phyloP scores from a whole-genome alignment of 2,888 invertebrate genomes.

The Tachina grossa region DNA sequence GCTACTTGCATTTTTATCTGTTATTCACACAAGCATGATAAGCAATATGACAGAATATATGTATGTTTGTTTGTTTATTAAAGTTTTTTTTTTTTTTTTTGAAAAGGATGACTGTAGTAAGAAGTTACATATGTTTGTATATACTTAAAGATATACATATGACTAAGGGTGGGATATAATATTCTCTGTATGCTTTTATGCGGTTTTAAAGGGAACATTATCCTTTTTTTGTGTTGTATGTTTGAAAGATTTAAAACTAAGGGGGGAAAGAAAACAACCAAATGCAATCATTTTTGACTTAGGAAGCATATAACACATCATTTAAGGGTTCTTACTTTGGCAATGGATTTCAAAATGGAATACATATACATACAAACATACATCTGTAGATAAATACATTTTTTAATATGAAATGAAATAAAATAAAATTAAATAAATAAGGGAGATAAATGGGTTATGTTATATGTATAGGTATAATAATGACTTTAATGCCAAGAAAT shows the following conservation, averaged over 20 bases:
- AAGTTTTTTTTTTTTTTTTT: conserved; percentile 1
- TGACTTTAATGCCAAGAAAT: neutral
- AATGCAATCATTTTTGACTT: conserved; percentile 60
- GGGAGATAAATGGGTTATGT: neutral
- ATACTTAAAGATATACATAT: neutral
- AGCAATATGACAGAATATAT: conserved; percentile 14
- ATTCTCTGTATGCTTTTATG: neutral
- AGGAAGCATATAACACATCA: conserved; percentile 9
- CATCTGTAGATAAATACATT: neutral
- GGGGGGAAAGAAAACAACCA: conserved; percentile 55
- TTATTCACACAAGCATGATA: conserved; percentile 5
- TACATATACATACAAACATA: neutral
- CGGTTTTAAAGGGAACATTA: conserved; percentile 12
- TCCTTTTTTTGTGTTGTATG: neutral
- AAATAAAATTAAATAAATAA: conserved; percentile 39
- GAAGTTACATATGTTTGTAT: neutral
- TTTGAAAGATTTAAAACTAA: neutral
- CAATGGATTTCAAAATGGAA: conserved; percentile 26
- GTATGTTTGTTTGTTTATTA: neutral
- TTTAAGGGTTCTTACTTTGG: neutral
- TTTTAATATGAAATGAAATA: conserved; percentile 15
- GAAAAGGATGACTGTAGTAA: neutral
- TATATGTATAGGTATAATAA: neutral
- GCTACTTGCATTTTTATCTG: neutral
- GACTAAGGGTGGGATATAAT: too few relatives aligned